Evolutionary conservation across 53 echinoderm and acorn worm species (phyloP).

Genomic region (Astropecten irregularis): DNA sequence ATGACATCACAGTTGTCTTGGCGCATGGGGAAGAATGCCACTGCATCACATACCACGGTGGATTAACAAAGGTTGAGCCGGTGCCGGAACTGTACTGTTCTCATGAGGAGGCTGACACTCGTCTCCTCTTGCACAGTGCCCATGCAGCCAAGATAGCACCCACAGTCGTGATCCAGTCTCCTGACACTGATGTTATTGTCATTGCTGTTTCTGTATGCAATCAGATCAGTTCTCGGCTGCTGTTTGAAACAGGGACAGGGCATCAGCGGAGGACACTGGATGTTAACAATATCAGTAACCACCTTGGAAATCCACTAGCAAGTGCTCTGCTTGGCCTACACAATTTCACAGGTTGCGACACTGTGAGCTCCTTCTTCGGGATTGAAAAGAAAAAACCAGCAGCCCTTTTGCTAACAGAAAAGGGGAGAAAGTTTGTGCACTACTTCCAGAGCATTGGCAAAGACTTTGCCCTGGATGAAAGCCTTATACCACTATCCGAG

Average conservation of each 20-base stretch:
- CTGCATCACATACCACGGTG: neutral
- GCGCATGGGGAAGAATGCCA: conserved; percentile 16
- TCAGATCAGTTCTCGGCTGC: conserved; percentile 2
- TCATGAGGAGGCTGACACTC: conserved; percentile 81
- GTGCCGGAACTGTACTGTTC: neutral
- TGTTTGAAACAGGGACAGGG: conserved; percentile 53
- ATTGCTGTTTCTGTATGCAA: conserved; percentile 1
- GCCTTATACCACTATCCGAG: neutral
- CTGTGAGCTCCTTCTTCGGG: conserved; percentile 56
- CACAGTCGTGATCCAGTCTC: conserved; percentile 34
- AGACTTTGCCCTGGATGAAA: neutral
- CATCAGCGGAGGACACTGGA: conserved; percentile 34
- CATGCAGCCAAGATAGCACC: conserved; percentile 57
- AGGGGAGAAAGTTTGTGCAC: neutral
- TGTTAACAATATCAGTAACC: neutral
- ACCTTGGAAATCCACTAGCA: conserved; percentile 13
- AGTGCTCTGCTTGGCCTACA: conserved; percentile 56
- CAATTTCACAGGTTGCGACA: conserved; percentile 60
- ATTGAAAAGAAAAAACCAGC: conserved; percentile 46
- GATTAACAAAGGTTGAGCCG: neutral
- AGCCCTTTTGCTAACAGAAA: no score
- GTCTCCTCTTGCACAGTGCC: conserved; percentile 41
- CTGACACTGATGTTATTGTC: conserved; percentile 69
- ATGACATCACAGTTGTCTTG: neutral
- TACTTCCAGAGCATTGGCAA: neutral